Base-by-base conservation (phyloP, 2,888 invertebrate species). In the Orchestes rusci region DNA sequence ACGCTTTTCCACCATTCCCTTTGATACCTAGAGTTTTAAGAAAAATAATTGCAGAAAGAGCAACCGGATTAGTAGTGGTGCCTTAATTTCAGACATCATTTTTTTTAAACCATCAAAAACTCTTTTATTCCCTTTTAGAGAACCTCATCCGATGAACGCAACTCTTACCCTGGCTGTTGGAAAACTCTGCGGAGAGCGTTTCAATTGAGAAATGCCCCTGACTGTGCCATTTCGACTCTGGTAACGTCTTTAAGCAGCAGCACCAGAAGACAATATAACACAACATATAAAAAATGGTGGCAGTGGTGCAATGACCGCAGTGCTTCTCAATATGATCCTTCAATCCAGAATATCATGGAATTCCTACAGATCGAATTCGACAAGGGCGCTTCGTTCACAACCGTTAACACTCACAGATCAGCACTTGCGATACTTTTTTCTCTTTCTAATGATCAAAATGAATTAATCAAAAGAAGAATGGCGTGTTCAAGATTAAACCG, bases 181-280 rank as follows among this genome's bases (percentile, higher is more conserved):
- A 13, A 38, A 20, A 16, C 34, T 48, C 38, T 48, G 45, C 10
- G 45, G 38, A 15, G 37, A 39, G 29, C 48, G 12, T 42, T 45
- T 37, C 35, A 19, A 5, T 23, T 23, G 10, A 23, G 23, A 23
- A 23, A 23, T 23, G 10, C 10, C 5, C 23, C 23, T 5, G 23
- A 23, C 10, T 23, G 23, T 10, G 23, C 23, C 5, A 10, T 23
- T 7, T 23, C 23, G 10, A 23, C 23, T 23, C 23, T 23, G 5
- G 10, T 23, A 23, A 10, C 23, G 10, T 23, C 23, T 7, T 23
- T 23, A 23, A 23, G 23, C 10, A 10, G 5, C 5, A 23, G 10
- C 23, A 58, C 57, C 3, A 16, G 53, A 10, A 54, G 52, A 27
- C 54, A 56, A 48, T 55, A 57, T 35, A 35, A 37, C 13, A 45